Conservation (phyloP, 1,140 invertebrate genomes). For the Hyphantria cunea region DNA sequence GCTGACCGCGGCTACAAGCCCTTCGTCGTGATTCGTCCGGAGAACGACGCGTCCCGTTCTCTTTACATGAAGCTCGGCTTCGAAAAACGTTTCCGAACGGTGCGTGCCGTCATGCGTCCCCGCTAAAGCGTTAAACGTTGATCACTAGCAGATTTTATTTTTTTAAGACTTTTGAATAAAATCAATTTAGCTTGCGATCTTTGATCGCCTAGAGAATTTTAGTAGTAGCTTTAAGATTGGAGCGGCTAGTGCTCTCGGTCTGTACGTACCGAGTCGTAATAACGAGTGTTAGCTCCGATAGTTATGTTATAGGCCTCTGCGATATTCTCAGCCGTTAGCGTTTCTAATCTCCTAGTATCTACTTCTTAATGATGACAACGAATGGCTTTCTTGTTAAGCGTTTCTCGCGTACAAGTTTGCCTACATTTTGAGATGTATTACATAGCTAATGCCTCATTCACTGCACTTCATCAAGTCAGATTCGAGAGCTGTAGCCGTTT, state of each 20-base stretch:
- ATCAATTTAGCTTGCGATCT: slow-evolving; percentile 80
- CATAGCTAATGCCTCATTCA: slow-evolving; percentile 33
- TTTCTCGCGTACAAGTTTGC: slow-evolving; percentile 24
- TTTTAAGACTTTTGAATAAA: slow-evolving; percentile 81
- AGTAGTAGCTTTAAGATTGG: slow-evolving; percentile 77
- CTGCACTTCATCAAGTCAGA: slow-evolving; percentile 37
- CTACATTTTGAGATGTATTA: slow-evolving; percentile 27
- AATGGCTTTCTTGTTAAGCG: slow-evolving; percentile 40
- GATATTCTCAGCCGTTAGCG: slow-evolving; percentile 36
- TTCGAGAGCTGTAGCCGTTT: slow-evolving; percentile 61
- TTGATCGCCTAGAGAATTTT: slow-evolving; percentile 78
- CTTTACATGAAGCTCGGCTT: slow-evolving; percentile 91
- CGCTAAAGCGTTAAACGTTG: slow-evolving; percentile 70
- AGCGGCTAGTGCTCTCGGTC: slow-evolving; percentile 70
- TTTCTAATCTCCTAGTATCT: slow-evolving; percentile 40
- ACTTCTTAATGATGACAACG: slow-evolving; percentile 45
- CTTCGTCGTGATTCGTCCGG: slow-evolving; percentile 92
- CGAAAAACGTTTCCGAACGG: slow-evolving; percentile 88
- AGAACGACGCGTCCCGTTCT: slow-evolving; percentile 91
- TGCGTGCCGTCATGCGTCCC: slow-evolving; percentile 88
- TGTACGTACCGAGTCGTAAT: slow-evolving; percentile 33
- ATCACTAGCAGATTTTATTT: slow-evolving; percentile 81
- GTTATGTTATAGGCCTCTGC: slow-evolving; percentile 29
- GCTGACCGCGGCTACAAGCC: slow-evolving; percentile 89
- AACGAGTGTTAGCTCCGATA: slow-evolving; percentile 26